These are phyloP conservation scores for Gallinago nigripennis DNA, from an alignment of 2,797 vertebrate genomes.

Conservation along the genomic window DNA sequence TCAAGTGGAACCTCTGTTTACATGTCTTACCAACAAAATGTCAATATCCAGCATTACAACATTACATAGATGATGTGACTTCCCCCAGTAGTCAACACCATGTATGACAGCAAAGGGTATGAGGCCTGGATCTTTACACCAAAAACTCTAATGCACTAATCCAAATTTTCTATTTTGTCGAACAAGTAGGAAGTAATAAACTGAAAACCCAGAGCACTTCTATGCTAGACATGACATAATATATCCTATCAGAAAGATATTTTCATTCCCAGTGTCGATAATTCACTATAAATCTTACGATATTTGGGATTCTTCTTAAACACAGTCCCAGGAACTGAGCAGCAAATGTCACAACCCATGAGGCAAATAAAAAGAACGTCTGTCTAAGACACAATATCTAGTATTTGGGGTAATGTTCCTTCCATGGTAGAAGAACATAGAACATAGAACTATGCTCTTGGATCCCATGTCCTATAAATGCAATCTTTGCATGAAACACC, in stretches of 20 bases:
- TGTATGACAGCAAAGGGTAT: fast-evolving
- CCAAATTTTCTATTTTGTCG: background rate
- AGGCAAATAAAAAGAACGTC: background rate
- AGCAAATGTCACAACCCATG: background rate
- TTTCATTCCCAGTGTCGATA: background rate
- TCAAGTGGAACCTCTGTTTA: background rate
- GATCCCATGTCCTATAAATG: background rate
- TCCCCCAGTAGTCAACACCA: background rate
- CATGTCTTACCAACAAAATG: background rate
- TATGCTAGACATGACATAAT: background rate
- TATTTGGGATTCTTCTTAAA: background rate
- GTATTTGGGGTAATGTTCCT: background rate
- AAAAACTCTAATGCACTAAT: background rate
- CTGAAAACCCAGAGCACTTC: background rate
- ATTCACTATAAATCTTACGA: background rate
- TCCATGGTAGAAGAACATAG: background rate
- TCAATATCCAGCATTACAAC: background rate
- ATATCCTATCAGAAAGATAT: background rate
- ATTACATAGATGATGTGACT: fast-evolving
- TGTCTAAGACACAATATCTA: background rate
- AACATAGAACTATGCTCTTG: background rate
- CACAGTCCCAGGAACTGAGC: background rate
- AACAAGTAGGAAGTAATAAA: background rate
- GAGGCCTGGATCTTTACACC: background rate
- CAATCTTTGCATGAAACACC: background rate